phyloP scores from a whole-genome alignment of 2,797 vertebrate genomes.

The Onychomys leucogaster region DNA sequence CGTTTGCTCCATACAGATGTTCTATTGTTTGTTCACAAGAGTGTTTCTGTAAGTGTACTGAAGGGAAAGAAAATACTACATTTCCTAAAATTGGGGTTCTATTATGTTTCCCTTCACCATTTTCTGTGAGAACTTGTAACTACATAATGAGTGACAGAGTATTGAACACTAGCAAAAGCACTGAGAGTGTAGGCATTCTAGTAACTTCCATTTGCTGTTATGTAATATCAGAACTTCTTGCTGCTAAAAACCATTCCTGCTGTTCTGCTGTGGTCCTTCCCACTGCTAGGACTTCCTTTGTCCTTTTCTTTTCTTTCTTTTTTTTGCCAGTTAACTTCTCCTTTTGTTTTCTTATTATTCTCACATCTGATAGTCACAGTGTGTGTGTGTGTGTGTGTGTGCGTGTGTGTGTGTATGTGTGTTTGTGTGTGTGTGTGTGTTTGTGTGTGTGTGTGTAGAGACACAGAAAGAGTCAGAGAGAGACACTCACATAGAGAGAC shows the following conservation, averaged over 20 bases:
- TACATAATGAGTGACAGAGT: background rate
- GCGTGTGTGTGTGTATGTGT: background rate
- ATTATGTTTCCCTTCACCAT: background rate
- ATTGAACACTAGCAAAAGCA: background rate
- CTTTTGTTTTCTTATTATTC: background rate
- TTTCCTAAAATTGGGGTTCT: background rate
- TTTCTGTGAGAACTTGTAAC: background rate
- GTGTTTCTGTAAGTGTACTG: background rate
- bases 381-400: background rate
- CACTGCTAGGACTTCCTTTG: too few relatives aligned
- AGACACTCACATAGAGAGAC: too few relatives aligned
- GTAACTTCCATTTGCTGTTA: slow-evolving; percentile 14
- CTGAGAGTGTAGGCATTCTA: background rate
- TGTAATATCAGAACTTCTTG: background rate
- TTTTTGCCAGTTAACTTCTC: background rate
- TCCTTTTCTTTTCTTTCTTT: accelerated
- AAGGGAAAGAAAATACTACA: slow-evolving; percentile 4
- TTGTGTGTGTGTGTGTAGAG: background rate
- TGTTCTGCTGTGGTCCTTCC: too few relatives aligned
- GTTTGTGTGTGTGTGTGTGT: background rate
- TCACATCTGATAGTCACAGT: background rate
- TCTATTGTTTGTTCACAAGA: background rate
- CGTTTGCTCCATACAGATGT: background rate
- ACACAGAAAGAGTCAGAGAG: background rate
- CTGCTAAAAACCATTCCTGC: background rate